phyloP scores from a whole-genome alignment of 2,888 invertebrate species.

The Limulus polyphemus region DNA sequence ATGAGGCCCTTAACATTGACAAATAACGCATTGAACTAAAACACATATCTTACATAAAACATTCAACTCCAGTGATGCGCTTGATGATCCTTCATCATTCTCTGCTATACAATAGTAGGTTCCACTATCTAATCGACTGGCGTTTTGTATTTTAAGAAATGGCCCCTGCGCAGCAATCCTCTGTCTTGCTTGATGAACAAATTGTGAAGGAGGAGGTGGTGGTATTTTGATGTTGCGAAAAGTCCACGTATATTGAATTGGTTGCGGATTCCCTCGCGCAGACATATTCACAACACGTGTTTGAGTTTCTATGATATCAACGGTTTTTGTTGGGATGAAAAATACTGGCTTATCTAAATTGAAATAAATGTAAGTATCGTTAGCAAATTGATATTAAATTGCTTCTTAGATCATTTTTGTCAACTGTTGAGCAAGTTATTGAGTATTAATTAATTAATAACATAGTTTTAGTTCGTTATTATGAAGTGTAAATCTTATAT shows the following conservation, averaged over 20 bases:
- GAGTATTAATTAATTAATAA: no score
- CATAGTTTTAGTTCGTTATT: no score
- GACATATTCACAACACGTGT: slow-evolving; percentile 60
- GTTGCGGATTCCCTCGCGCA: slow-evolving; percentile 70
- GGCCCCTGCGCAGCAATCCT: slow-evolving; percentile 31
- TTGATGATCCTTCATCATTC: slow-evolving; percentile 71
- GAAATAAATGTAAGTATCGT: no score
- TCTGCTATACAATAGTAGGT: slow-evolving; percentile 71
- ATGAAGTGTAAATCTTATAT: no score
- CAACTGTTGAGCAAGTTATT: no score
- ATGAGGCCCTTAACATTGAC: not conserved
- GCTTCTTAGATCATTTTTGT: no score
- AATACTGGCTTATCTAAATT: slow-evolving; percentile 33
- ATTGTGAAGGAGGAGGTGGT: not conserved
- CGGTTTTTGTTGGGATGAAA: slow-evolving; percentile 24
- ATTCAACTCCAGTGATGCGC: slow-evolving; percentile 63
- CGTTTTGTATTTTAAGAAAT: slow-evolving; percentile 65
- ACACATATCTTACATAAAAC: slow-evolving; percentile 49
- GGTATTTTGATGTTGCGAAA: slow-evolving; percentile 31
- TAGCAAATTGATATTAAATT: no score
- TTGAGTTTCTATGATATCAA: slow-evolving; percentile 53
- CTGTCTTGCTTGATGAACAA: not conserved
- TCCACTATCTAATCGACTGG: slow-evolving; percentile 69
- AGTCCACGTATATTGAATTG: slow-evolving; percentile 74
- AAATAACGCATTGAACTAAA: not conserved